Evolutionary conservation across 2,797 vertebrate species (phyloP).

Genomic region (Alectoris magna): DNA sequence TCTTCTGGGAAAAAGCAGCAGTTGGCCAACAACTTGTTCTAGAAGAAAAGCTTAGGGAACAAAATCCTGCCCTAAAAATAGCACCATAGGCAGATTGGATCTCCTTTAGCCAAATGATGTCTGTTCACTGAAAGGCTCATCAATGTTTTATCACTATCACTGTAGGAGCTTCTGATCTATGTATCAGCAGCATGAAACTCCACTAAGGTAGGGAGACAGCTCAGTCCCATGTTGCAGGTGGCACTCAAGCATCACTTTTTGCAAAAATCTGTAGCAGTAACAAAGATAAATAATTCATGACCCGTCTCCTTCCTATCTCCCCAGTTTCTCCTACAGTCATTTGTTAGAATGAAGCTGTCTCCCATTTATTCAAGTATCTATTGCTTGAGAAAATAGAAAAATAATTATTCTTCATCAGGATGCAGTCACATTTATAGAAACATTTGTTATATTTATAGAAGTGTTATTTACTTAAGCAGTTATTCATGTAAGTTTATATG

Average conservation of each 20-base stretch:
- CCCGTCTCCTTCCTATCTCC: background rate
- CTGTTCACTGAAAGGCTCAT: background rate
- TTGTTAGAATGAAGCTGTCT: constrained; percentile 29
- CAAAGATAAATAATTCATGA: constrained; percentile 40
- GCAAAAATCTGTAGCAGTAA: background rate
- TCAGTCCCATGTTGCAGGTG: background rate
- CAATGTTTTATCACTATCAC: background rate
- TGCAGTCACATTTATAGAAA: constrained; percentile 43
- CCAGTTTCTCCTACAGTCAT: background rate
- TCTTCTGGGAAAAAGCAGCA: background rate
- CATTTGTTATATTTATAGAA: constrained; percentile 53
- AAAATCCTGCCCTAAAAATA: background rate
- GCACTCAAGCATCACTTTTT: background rate
- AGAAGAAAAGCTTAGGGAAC: background rate
- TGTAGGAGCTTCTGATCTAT: background rate
- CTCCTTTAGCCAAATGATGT: background rate
- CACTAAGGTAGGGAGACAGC: background rate
- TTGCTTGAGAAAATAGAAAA: constrained; percentile 56
- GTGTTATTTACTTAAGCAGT: constrained; percentile 15
- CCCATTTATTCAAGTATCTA: constrained; percentile 37
- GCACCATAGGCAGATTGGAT: background rate
- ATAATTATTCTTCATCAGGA: constrained; percentile 57
- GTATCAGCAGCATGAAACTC: background rate
- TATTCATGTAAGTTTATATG: background rate
- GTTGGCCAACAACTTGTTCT: background rate